Percentiles rank a stretch among this genome's conserved stretches.
Conservation (phyloP, 2,113 vertebrate species). For the Alexandromys fortis region DNA sequence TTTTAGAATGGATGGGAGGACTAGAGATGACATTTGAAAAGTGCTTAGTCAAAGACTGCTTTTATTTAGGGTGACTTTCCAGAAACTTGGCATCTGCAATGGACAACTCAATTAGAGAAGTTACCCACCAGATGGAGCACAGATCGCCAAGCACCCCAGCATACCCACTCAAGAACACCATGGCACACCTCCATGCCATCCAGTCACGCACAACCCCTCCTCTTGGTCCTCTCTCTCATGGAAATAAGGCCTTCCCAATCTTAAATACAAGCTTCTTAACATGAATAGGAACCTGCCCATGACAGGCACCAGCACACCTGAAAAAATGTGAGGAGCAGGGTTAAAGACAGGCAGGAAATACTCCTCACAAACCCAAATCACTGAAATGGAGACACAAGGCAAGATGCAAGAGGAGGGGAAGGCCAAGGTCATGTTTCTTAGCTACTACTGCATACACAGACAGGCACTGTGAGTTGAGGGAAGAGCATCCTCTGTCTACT, state of each 20-base stretch:
- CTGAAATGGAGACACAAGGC: neutral
- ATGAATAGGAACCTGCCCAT: neutral
- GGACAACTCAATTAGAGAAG: constrained; percentile 10
- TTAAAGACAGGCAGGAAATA: neutral
- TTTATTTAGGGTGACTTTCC: constrained; percentile 30
- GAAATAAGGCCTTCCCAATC: neutral
- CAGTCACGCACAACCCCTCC: neutral
- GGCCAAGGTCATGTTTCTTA: neutral
- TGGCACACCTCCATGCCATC: neutral
- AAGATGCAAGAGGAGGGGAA: neutral
- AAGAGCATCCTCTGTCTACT: neutral
- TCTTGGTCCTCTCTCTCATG: neutral
- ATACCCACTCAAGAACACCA: neutral
- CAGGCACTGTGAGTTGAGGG: neutral
- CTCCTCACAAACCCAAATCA: neutral
- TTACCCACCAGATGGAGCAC: neutral
- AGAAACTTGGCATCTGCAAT: neutral
- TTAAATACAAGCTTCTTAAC: constrained; percentile 10
- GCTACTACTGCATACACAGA: neutral
- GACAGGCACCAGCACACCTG: neutral
- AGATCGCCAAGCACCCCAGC: neutral
- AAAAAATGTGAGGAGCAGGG: neutral
- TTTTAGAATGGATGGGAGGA: constrained; percentile 42
- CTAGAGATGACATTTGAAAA: constrained; percentile 29
- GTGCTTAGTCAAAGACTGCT: constrained; percentile 26